Percentiles rank a stretch among this genome's conserved stretches.
These are phyloP conservation scores for Callimorpha dominula DNA, from an alignment of 2,888 invertebrate genomes.

Conservation along the genomic window DNA sequence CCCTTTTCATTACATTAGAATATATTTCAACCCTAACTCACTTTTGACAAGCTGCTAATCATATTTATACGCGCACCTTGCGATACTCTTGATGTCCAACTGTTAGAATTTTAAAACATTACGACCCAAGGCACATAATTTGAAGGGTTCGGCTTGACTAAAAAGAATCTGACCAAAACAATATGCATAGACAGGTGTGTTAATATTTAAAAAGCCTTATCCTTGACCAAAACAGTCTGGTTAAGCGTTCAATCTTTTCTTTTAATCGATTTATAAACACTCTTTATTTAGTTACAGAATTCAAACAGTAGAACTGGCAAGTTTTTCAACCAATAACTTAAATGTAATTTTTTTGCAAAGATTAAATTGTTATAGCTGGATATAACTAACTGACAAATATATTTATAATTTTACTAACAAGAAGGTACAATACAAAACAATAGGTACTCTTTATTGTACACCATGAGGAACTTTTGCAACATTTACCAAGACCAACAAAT, in stretches of 20 bases:
- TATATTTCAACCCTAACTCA: constrained; percentile 79
- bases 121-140: constrained; percentile 71
- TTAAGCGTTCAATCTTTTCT: constrained; percentile 9
- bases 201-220: constrained; percentile 33
- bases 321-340: not conserved
- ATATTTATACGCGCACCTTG: constrained; percentile 85
- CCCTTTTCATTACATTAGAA: constrained; percentile 81
- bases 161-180: constrained; percentile 75
- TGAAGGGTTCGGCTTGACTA: constrained; percentile 65
- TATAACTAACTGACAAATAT: too few species aligned
- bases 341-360: too few species aligned
- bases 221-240: constrained; percentile 14
- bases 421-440: too few species aligned
- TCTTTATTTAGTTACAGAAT: not conserved
- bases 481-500: too few species aligned
- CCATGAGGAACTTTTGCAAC: too few species aligned
- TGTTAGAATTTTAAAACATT: constrained; percentile 81
- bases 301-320: not conserved
- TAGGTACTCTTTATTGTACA: too few species aligned
- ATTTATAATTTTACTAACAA: too few species aligned
- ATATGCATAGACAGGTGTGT: constrained; percentile 63
- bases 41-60: constrained; percentile 87
- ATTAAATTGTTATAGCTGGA: too few species aligned
- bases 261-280: constrained; percentile 7
- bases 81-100: constrained; percentile 70